A percentile compares a stretch with the other conserved stretches of the same genome.
These are phyloP conservation scores for Meteorus cinctellus DNA, from an alignment of 2,888 invertebrate species.

Conservation along the genomic window DNA sequence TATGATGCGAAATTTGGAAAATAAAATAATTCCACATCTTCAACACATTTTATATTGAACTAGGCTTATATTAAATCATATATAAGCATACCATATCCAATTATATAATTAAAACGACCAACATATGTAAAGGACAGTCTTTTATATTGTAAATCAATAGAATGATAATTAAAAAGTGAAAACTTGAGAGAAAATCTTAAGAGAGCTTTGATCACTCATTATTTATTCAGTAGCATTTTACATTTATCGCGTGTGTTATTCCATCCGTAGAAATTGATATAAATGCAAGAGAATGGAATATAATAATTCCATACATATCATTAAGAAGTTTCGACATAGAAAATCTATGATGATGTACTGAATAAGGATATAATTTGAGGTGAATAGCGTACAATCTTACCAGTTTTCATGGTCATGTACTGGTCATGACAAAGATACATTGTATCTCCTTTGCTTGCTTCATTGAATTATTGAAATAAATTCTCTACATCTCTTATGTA, in stretches of 20 bases:
- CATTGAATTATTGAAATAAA: not conserved
- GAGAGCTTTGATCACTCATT: constrained; percentile 25
- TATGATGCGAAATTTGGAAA: not conserved
- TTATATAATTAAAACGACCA: too few species aligned
- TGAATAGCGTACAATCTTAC: too few species aligned
- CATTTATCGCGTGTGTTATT: constrained; percentile 10
- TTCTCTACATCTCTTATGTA: not conserved
- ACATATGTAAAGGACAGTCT: not conserved
- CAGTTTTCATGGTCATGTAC: too few species aligned
- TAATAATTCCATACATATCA: constrained; percentile 1
- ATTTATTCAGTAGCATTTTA: constrained; percentile 9
- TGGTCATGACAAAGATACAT: too few species aligned
- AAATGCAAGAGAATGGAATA: constrained; percentile 24
- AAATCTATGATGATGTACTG: constrained; percentile 2
- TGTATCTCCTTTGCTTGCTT: not conserved
- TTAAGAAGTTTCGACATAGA: not conserved
- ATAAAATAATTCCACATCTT: not conserved
- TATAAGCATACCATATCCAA: not conserved
- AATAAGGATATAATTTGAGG: constrained; percentile 1
- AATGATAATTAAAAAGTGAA: constrained; percentile 51
- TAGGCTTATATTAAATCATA: not conserved
- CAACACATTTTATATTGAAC: not conserved
- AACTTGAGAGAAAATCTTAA: constrained; percentile 51
- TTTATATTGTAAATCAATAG: constrained; percentile 8
- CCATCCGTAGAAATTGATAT: constrained; percentile 29